Conservation (phyloP, 2,113 vertebrate species). For the Rissa tridactyla region DNA sequence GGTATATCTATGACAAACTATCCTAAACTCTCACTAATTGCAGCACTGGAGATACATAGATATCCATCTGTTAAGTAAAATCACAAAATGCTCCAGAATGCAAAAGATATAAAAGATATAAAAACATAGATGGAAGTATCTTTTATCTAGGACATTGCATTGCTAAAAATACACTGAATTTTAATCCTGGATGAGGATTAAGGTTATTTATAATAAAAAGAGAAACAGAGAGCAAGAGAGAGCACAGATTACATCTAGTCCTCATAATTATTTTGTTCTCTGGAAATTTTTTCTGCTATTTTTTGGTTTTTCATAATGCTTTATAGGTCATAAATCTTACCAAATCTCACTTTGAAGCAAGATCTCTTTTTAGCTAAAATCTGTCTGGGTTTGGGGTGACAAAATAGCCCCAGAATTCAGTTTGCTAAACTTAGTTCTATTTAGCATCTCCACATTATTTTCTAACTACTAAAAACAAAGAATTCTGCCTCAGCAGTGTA, state of each 20-base stretch:
- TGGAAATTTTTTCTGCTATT: not conserved
- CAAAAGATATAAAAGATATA: not conserved
- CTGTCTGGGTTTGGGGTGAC: not conserved
- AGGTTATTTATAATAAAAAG: slow-evolving; percentile 76
- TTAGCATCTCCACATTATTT: not conserved
- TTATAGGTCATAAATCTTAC: not conserved
- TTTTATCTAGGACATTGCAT: slow-evolving; percentile 77
- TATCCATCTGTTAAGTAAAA: not conserved
- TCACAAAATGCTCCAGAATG: not conserved
- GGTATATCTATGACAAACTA: not conserved
- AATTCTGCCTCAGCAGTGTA: not conserved
- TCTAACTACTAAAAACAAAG: not conserved
- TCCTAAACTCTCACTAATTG: not conserved
- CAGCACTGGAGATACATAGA: not conserved
- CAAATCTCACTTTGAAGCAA: not conserved
- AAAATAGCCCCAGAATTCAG: not conserved
- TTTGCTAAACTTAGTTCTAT: not conserved
- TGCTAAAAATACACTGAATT: slow-evolving; percentile 78
- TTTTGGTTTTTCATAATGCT: not conserved
- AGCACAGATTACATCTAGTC: slow-evolving; percentile 79
- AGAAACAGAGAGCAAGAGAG: slow-evolving; percentile 39
- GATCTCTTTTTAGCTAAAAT: not conserved
- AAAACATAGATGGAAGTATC: slow-evolving; percentile 7
- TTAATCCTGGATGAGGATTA: slow-evolving; percentile 88
- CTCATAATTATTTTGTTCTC: slow-evolving; percentile 72